A percentile compares a stretch with the other conserved stretches of the same genome.
These are phyloP conservation scores for Basileuterus tristriatus DNA, from an alignment of 2,797 vertebrate genomes.

Conservation along the genomic window DNA sequence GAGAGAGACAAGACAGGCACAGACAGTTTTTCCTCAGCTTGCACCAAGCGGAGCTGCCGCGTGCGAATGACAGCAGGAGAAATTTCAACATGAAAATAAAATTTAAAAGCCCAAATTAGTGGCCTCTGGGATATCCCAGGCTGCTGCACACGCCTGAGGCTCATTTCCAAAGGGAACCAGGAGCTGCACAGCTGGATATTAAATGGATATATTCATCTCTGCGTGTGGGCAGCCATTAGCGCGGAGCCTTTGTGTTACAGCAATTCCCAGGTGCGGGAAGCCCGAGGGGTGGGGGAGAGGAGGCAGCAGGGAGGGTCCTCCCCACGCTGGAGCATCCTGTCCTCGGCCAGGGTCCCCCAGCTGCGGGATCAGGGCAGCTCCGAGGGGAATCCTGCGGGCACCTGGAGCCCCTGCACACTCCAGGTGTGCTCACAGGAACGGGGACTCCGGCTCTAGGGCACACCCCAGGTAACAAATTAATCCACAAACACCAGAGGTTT, in stretches of 20 bases:
- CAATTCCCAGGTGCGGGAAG: not conserved
- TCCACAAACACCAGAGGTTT: not conserved
- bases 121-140: not conserved
- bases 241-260: not conserved
- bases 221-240: not conserved
- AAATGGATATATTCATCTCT: not conserved
- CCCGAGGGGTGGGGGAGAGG: not conserved
- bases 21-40: not conserved
- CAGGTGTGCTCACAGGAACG: rapidly evolving
- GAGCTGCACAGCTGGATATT: not conserved
- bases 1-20: not conserved
- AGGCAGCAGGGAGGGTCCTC: not conserved
- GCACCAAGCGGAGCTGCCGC: rapidly evolving
- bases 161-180: not conserved
- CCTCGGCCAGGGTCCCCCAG: not conserved
- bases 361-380: not conserved
- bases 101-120: not conserved
- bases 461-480: no score
- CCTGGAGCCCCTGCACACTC: rapidly evolving
- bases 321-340: not conserved
- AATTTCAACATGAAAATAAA: not conserved
- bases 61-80: not conserved
- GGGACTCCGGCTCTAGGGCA: rapidly evolving
- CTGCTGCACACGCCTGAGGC: rapidly evolving
- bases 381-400: rapidly evolving